Percentiles rank a stretch among this genome's conserved stretches.
phyloP scores from a whole-genome alignment of 2,888 invertebrate species.

The Ditylenchus weischeri region DNA sequence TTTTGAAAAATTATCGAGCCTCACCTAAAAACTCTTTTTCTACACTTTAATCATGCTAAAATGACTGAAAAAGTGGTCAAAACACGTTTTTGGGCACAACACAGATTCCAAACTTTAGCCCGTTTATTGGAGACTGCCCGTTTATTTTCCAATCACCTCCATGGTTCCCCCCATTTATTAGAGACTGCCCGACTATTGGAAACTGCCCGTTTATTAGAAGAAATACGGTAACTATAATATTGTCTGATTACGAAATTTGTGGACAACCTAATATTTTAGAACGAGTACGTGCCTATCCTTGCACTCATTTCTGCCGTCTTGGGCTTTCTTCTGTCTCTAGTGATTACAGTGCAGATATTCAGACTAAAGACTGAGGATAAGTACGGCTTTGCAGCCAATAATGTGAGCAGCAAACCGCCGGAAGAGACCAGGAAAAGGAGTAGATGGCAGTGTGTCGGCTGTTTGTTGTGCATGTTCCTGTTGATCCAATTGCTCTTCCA shows the following conservation, averaged over 20 bases:
- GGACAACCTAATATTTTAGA: neutral
- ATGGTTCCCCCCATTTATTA: no score
- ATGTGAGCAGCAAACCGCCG: neutral
- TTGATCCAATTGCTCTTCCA: constrained; percentile 11
- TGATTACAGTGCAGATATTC: neutral
- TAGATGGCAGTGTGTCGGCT: neutral
- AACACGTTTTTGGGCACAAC: no score
- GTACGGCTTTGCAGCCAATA: neutral
- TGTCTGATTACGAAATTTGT: neutral
- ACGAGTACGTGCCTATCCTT: neutral
- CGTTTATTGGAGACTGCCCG: no score
- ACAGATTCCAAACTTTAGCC: no score
- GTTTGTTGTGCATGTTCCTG: constrained; percentile 9
- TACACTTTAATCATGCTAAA: no score
- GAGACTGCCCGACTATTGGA: no score
- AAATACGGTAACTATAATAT: no score
- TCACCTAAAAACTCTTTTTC: no score
- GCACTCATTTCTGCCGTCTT: constrained; percentile 1
- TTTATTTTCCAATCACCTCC: no score
- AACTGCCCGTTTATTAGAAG: no score
- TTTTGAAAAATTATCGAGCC: no score
- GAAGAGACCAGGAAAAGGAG: neutral
- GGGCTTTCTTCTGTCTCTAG: constrained; percentile 7
- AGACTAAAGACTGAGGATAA: neutral
- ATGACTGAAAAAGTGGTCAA: no score